Evolutionary conservation across 2,113 vertebrate species (phyloP).

Genomic region (Apodemus speciosus): DNA sequence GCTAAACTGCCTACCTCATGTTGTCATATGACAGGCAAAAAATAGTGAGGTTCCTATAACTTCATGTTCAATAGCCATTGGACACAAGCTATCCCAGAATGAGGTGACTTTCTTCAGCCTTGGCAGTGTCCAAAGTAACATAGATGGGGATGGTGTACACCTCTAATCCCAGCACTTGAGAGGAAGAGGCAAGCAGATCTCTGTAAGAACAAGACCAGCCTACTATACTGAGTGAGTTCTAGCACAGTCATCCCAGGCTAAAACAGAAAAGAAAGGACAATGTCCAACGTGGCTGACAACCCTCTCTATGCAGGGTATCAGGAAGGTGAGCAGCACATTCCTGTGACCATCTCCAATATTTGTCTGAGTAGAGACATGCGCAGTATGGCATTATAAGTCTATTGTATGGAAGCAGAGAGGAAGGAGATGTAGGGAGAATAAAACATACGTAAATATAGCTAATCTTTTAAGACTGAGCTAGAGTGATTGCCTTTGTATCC

Average conservation of each 20-base stretch:
- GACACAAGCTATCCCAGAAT: fast-evolving
- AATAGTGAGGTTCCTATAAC: neutral
- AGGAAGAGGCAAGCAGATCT: neutral
- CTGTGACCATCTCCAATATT: neutral
- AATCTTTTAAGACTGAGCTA: neutral
- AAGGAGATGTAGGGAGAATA: neutral
- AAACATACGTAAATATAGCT: neutral
- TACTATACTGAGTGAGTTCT: neutral
- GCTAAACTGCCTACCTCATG: neutral
- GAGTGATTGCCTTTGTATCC: neutral
- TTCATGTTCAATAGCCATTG: neutral
- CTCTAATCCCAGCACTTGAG: neutral
- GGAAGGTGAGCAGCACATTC: neutral
- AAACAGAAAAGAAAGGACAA: neutral
- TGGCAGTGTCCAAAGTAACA: neutral
- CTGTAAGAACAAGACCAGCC: neutral
- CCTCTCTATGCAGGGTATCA: neutral
- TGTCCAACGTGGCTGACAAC: neutral
- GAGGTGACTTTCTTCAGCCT: neutral
- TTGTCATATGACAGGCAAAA: neutral
- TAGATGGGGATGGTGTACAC: neutral
- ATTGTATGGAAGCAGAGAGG: neutral
- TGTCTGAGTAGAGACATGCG: neutral
- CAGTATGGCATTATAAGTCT: neutral
- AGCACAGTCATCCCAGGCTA: neutral